Conservation (phyloP, 2,888 invertebrate species). For the Campoletis raptor region DNA sequence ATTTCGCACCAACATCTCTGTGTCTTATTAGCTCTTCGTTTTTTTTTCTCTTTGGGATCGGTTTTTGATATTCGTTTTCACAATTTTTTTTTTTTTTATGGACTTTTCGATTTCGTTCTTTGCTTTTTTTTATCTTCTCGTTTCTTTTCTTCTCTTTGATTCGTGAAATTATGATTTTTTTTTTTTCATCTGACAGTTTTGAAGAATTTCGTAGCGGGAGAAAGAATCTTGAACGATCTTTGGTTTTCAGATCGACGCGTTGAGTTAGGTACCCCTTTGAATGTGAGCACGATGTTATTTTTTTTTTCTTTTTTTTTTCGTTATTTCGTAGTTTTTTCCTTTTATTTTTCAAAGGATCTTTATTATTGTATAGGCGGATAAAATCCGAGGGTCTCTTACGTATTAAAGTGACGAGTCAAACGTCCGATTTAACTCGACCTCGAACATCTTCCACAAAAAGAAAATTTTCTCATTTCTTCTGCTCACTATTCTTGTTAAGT, state of each 20-base stretch:
- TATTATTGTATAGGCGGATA: slow-evolving; percentile 41
- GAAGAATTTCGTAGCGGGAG: slow-evolving; percentile 30
- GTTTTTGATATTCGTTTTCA: slow-evolving; percentile 63
- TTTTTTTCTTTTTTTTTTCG: slow-evolving; percentile 20
- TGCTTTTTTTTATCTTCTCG: neutral
- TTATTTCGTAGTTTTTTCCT: neutral
- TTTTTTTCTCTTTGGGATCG: slow-evolving; percentile 62
- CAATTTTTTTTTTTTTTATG: slow-evolving; percentile 20
- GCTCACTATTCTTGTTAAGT: slow-evolving; percentile 27
- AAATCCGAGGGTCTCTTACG: slow-evolving; percentile 55
- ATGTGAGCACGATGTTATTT: slow-evolving; percentile 65
- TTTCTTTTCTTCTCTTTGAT: slow-evolving; percentile 6
- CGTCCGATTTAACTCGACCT: slow-evolving; percentile 43
- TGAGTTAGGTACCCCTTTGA: slow-evolving; percentile 67
- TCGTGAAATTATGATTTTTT: neutral
- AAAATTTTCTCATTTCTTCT: slow-evolving; percentile 38
- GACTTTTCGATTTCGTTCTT: slow-evolving; percentile 58
- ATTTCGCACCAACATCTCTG: slow-evolving; percentile 39
- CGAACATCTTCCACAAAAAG: slow-evolving; percentile 46
- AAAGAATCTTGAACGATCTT: slow-evolving; percentile 38
- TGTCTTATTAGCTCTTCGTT: slow-evolving; percentile 48
- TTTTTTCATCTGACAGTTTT: neutral
- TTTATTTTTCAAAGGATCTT: slow-evolving; percentile 27
- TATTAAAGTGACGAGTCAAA: slow-evolving; percentile 45
- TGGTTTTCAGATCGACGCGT: slow-evolving; percentile 63